Percentiles rank a stretch among this genome's conserved stretches.
Conservation (phyloP, 2,797 vertebrate genomes). For the Hippocampus kuda region DNA sequence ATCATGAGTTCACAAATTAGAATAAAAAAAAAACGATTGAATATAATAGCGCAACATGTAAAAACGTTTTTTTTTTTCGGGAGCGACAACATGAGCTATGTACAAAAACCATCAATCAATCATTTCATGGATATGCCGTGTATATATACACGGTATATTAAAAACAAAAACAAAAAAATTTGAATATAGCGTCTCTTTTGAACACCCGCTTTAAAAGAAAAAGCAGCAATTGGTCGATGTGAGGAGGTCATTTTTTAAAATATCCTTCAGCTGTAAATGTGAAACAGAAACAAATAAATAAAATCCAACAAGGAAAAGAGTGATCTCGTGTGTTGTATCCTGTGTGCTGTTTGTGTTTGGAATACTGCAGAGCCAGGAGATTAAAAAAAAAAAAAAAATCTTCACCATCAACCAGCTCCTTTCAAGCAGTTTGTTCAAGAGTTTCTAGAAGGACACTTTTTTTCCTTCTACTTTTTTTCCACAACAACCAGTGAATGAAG, state of each 20-base stretch:
- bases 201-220: slow-evolving; percentile 64
- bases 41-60: slow-evolving; percentile 57
- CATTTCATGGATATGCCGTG: slow-evolving; percentile 37
- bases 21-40: slow-evolving; percentile 59
- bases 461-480: neutral
- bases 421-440: slow-evolving; percentile 60
- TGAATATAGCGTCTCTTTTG: slow-evolving; percentile 41
- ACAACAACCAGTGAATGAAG: neutral
- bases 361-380: slow-evolving; percentile 66
- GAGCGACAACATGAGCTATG: slow-evolving; percentile 69
- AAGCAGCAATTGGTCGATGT: slow-evolving; percentile 93
- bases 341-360: slow-evolving; percentile 55
- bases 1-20: slow-evolving; percentile 63
- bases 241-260: slow-evolving; percentile 71
- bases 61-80: slow-evolving; percentile 54
- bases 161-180: neutral
- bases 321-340: slow-evolving; percentile 51
- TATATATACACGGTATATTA: slow-evolving; percentile 51
- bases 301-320: slow-evolving; percentile 6
- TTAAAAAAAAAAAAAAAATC: slow-evolving; percentile 31
- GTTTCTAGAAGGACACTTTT: slow-evolving; percentile 51
- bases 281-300: slow-evolving; percentile 42
- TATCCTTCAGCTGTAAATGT: slow-evolving; percentile 75
- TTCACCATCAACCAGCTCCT: slow-evolving; percentile 51
- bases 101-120: slow-evolving; percentile 68